These are phyloP conservation scores for Lochmaea capreae DNA, from an alignment of 2,888 invertebrate species.

Conservation along the genomic window DNA sequence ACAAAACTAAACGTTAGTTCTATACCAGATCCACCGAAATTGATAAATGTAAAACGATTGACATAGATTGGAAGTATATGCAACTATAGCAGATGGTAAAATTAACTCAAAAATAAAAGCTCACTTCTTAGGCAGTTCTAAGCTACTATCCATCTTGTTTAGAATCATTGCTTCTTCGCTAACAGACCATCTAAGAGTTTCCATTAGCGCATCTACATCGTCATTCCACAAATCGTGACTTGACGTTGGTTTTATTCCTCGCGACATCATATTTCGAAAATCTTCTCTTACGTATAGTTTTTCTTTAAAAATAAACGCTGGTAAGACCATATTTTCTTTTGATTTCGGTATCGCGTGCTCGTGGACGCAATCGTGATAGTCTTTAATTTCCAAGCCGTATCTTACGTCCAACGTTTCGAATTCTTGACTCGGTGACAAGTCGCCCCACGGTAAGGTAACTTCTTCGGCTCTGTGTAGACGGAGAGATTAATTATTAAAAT, in stretches of 20 bases:
- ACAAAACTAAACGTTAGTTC: too few species aligned
- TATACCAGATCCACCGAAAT: too few species aligned
- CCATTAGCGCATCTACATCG: conserved; percentile 56
- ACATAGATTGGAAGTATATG: too few species aligned
- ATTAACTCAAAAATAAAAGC: background rate
- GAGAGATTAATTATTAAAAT: too few species aligned
- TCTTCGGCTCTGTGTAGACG: background rate
- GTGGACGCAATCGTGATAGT: conserved; percentile 58
- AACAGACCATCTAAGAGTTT: conserved; percentile 39
- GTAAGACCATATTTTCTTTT: conserved; percentile 51
- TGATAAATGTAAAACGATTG: too few species aligned
- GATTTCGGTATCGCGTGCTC: conserved; percentile 49
- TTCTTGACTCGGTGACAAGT: background rate
- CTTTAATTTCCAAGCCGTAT: conserved; percentile 41
- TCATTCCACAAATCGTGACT: conserved; percentile 59
- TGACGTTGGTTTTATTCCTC: conserved; percentile 54
- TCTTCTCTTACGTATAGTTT: conserved; percentile 62
- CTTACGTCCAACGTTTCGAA: background rate
- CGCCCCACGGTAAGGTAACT: conserved; percentile 34
- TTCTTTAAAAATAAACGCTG: conserved; percentile 58
- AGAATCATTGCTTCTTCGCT: background rate
- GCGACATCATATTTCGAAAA: conserved; percentile 60
- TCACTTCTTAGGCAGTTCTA: conserved; percentile 3
- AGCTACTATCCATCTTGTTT: background rate
- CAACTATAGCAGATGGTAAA: too few species aligned